phyloP scores from a whole-genome alignment of 2,888 invertebrate species.

The Therioaphis trifolii region DNA sequence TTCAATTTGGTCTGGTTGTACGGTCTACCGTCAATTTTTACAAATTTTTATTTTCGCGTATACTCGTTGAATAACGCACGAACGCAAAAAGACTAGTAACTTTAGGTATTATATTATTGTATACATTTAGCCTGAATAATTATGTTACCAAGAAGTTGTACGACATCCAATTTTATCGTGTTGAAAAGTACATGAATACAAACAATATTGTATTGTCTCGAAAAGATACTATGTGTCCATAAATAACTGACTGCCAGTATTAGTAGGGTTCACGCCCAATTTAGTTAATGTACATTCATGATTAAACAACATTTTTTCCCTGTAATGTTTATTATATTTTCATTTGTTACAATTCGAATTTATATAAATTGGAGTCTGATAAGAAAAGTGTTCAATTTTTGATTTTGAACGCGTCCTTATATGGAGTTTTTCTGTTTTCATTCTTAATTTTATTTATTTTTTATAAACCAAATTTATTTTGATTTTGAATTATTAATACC shows the following conservation, averaged over 20 bases:
- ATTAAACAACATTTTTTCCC: slow-evolving; percentile 7
- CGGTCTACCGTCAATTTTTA: neutral
- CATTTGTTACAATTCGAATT: slow-evolving; percentile 59
- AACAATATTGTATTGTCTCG: slow-evolving; percentile 1
- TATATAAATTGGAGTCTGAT: slow-evolving; percentile 60
- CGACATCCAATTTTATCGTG: slow-evolving; percentile 29
- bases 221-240: slow-evolving; percentile 41
- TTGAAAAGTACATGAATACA: slow-evolving; percentile 1
- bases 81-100: slow-evolving; percentile 44
- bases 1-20: neutral
- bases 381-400: slow-evolving; percentile 58
- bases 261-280: slow-evolving; percentile 11
- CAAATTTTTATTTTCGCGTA: slow-evolving; percentile 18
- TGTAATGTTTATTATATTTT: slow-evolving; percentile 35
- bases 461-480: slow-evolving; percentile 22
- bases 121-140: slow-evolving; percentile 46
- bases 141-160: slow-evolving; percentile 58
- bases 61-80: slow-evolving; percentile 49
- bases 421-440: slow-evolving; percentile 40
- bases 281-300: slow-evolving; percentile 49
- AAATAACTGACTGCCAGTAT: slow-evolving; percentile 49
- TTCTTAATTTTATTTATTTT: slow-evolving; percentile 21
- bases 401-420: slow-evolving; percentile 1
- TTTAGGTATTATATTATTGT: slow-evolving; percentile 54
- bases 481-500: slow-evolving; percentile 32